Conservation (phyloP, 64 coral and sea anemone genomes). For the Dendrophyllia cribrosa region DNA sequence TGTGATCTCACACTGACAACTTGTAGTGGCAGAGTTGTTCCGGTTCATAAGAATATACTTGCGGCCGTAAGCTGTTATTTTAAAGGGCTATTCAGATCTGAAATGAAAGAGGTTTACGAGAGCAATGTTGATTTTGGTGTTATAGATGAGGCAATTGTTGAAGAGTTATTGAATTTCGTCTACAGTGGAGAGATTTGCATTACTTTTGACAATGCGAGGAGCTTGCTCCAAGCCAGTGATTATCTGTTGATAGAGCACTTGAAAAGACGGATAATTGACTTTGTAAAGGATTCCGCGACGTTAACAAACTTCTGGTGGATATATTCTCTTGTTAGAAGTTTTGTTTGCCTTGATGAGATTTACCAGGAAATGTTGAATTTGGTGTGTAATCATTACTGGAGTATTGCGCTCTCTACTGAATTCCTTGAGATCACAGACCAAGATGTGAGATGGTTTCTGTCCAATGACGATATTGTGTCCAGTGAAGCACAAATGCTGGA, state of each 20-base stretch:
- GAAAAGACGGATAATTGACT: slow-evolving; percentile 41
- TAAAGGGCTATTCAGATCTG: slow-evolving; percentile 31
- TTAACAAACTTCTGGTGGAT: slow-evolving; percentile 14
- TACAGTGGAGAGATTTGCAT: slow-evolving; percentile 34
- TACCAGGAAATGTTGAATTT: slow-evolving; percentile 49
- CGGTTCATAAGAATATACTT: slow-evolving; percentile 32
- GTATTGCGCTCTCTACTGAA: not conserved
- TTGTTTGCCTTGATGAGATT: slow-evolving; percentile 31
- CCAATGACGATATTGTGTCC: slow-evolving; percentile 44
- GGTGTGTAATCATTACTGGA: slow-evolving; percentile 22
- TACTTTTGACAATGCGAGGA: slow-evolving; percentile 25
- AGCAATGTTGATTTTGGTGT: slow-evolving; percentile 40
- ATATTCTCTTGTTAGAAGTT: slow-evolving; percentile 47
- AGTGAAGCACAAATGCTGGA: slow-evolving; percentile 46
- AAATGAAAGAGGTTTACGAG: slow-evolving; percentile 48
- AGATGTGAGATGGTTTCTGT: slow-evolving; percentile 36
- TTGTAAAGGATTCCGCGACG: slow-evolving; percentile 15
- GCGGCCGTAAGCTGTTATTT: slow-evolving; percentile 46
- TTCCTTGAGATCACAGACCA: slow-evolving; percentile 34
- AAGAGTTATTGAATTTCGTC: slow-evolving; percentile 34
- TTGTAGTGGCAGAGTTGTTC: slow-evolving; percentile 17
- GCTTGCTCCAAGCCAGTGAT: slow-evolving; percentile 38
- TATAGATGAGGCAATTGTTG: slow-evolving; percentile 34
- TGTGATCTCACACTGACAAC: slow-evolving; percentile 45
- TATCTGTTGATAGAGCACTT: slow-evolving; percentile 51